Evolutionary conservation across 2,888 invertebrate genomes (phyloP).

Genomic region (Pheosia gnoma): DNA sequence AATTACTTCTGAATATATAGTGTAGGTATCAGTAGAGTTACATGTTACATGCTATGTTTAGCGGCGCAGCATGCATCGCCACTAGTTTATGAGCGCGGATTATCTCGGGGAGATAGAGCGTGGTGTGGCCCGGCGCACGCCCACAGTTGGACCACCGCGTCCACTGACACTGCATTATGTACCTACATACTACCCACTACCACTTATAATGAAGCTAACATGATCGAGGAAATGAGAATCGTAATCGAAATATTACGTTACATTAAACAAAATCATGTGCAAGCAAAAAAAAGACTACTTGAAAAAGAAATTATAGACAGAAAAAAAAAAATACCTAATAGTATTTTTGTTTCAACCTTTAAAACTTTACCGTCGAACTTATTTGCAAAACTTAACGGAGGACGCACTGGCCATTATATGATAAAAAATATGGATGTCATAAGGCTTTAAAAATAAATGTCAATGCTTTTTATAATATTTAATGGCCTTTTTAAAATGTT

Average conservation of each 20-base stretch:
- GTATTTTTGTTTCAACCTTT: neutral
- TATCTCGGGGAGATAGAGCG: constrained; percentile 69
- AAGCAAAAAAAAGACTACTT: too few relatives aligned
- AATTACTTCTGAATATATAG: constrained; percentile 23
- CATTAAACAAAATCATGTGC: too few relatives aligned
- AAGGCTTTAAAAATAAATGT: neutral
- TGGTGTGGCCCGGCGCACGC: constrained; percentile 61
- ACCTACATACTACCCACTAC: neutral
- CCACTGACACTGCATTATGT: constrained; percentile 23
- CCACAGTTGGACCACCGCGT: constrained; percentile 57
- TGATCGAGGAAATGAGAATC: too few relatives aligned
- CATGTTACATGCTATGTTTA: constrained; percentile 30
- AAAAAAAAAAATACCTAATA: too few relatives aligned
- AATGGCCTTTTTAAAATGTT: neutral
- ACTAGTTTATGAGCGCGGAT: constrained; percentile 61
- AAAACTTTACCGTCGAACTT: neutral
- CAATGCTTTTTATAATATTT: neutral
- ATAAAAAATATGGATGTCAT: neutral
- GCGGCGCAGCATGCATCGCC: constrained; percentile 47
- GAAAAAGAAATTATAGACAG: too few relatives aligned
- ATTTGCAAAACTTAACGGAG: neutral
- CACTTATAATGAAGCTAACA: too few relatives aligned
- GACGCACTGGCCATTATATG: neutral
- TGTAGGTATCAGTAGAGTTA: constrained; percentile 19
- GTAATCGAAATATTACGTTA: too few relatives aligned